Conservation (phyloP, 2,888 invertebrate species). For the Amorpha juglandis region DNA sequence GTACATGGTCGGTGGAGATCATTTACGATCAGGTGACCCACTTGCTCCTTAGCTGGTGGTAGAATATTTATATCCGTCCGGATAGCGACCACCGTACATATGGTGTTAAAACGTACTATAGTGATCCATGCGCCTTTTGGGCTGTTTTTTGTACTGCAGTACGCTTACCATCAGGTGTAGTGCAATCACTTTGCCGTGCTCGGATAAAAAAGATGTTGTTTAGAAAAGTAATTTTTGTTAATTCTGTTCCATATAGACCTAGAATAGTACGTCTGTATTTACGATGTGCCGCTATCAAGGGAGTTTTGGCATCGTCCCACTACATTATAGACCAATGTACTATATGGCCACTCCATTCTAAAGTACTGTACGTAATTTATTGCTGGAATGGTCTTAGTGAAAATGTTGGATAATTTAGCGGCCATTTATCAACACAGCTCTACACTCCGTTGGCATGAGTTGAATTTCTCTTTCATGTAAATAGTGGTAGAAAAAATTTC, state of each 20-base stretch:
- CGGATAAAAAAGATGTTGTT: no score
- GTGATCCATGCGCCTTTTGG: no score
- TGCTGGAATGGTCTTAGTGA: slow-evolving; percentile 13
- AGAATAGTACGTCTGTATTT: slow-evolving; percentile 10
- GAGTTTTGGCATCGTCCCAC: slow-evolving; percentile 23
- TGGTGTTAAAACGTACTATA: no score
- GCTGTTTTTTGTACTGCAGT: no score
- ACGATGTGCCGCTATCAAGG: slow-evolving; percentile 3
- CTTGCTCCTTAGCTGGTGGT: no score
- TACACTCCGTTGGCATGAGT: not conserved
- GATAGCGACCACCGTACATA: no score
- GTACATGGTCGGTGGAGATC: no score
- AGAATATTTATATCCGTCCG: no score
- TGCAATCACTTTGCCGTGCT: no score
- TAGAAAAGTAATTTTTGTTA: not conserved
- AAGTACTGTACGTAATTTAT: slow-evolving; percentile 16
- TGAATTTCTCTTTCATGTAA: not conserved
- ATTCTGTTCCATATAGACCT: not conserved
- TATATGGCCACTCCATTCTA: slow-evolving; percentile 15
- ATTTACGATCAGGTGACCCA: no score
- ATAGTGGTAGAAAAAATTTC: no score
- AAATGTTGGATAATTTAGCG: slow-evolving; percentile 20
- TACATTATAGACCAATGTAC: slow-evolving; percentile 8
- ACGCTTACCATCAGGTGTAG: no score
- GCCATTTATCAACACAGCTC: slow-evolving; percentile 18